Base-by-base conservation (phyloP, 2,113 vertebrate species). In the Leptocoma aspasia region DNA sequence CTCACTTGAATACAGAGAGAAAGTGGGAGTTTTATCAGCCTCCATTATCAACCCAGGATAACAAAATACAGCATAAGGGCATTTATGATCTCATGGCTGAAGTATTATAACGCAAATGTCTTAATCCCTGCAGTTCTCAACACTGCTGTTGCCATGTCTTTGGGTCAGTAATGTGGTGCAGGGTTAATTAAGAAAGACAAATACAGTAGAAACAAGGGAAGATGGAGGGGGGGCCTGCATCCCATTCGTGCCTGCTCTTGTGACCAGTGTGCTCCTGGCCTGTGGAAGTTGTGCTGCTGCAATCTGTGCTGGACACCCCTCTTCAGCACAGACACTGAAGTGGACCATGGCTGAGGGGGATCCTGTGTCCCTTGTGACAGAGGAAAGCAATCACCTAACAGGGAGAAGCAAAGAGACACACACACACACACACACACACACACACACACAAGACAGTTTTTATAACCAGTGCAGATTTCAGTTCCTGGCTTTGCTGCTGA, bases 31-130 rank as follows among this genome's bases (percentile, higher is more conserved):
- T 96, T 95, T 96, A 96, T 97, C 93, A 93, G 69, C 63, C 56
- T 89, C 76, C 86, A 78, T 91, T 96, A 96, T 97, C 95, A 93
- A 57, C 69, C 57, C 90, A 75, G 86, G 80, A 71, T 84, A 93
- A 76, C 80, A 90, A 89, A 95, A 94, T 53, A 82, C 66, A 92
- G 27, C 77, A 60, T 26, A 90, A 94, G 88, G 85, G 82, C 86
- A 93, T 90, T 89, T 94, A 90, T 96, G 96, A 96, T 82, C 96
- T 96, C 95, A 96, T 75, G 53, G 72, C 83, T 96, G 65, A 96
- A 61, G 90, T 57, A 96, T 93, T 96, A 70, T 65, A 90, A 75
- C 0, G 0, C 61, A 68, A 95, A 95, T 84, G 77, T 91, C 86
- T 95, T 84, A 92, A 95, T 95, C 93, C 86, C 84, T 42, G 52